These are phyloP conservation scores for Agapostemon virescens DNA, from an alignment of 2,888 invertebrate genomes.

Conservation along the genomic window DNA sequence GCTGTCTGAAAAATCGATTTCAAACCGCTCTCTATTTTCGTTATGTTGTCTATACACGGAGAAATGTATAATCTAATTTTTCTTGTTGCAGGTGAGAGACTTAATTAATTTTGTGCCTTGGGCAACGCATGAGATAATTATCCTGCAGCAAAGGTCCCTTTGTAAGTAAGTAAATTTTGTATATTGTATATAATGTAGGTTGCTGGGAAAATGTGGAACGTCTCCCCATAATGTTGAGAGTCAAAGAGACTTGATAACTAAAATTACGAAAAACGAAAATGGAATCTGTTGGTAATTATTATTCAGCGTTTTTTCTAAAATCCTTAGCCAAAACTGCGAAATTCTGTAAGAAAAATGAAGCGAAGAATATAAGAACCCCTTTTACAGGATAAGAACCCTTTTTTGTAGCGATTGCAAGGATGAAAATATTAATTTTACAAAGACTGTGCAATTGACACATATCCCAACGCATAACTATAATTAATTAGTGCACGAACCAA, in stretches of 20 bases:
- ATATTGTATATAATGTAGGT: neutral
- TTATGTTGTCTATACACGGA: too few species aligned
- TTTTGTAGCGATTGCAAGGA: too few species aligned
- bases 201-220: neutral
- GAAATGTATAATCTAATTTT: neutral
- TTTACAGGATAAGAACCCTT: too few species aligned
- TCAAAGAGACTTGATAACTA: neutral
- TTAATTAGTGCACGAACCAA: too few species aligned
- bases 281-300: neutral
- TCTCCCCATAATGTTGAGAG: neutral
- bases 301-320: neutral
- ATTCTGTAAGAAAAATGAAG: neutral
- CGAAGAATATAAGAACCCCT: neutral
- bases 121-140: neutral
- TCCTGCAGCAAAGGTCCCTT: neutral
- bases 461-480: too few species aligned
- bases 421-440: too few species aligned
- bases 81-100: conserved; percentile 20
- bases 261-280: neutral
- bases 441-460: too few species aligned
- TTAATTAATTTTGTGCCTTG: neutral
- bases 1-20: neutral
- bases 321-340: neutral
- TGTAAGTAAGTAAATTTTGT: conserved; percentile 10
- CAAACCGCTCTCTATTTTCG: neutral